Evolutionary conservation across 2,888 invertebrate genomes (phyloP).

Genomic region (Heliconius aoede): DNA sequence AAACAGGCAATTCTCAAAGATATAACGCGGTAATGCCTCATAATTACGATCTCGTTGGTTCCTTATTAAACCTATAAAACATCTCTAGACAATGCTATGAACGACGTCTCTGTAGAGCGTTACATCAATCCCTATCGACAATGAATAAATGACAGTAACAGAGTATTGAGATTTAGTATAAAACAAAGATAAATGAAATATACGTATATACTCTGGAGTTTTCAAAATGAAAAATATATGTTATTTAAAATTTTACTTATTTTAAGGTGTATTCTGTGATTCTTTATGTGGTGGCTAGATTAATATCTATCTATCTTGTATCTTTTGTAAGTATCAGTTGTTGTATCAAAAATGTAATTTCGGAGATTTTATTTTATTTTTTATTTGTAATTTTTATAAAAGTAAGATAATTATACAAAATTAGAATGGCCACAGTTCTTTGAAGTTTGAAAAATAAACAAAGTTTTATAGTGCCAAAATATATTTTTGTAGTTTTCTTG

Average conservation of each 20-base stretch:
- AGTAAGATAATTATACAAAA: background rate
- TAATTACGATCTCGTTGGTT: conserved; percentile 73
- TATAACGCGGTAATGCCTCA: conserved; percentile 59
- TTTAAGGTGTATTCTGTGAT: background rate
- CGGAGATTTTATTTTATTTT: too few species aligned
- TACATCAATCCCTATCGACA: conserved; percentile 56
- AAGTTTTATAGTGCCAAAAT: conserved; percentile 65
- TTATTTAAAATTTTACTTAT: background rate
- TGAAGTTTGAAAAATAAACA: conserved; percentile 41
- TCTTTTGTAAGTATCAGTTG: too few species aligned
- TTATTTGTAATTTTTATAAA: background rate
- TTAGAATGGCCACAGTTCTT: conserved; percentile 21
- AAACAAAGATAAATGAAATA: conserved; percentile 41
- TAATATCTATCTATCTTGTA: too few species aligned
- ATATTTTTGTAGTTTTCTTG: conserved; percentile 69
- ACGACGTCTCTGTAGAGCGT: conserved; percentile 63
- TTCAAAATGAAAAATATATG: too few species aligned
- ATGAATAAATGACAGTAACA: conserved; percentile 60
- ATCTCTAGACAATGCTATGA: conserved; percentile 60
- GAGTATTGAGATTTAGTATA: background rate
- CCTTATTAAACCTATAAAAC: conserved; percentile 75
- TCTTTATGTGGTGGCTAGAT: background rate
- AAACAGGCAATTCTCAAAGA: conserved; percentile 60
- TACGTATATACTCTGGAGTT: background rate
- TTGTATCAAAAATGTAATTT: background rate